A percentile compares a stretch with the other conserved stretches of the same genome.
Evolutionary conservation across 2,113 vertebrate genomes (phyloP).

Genomic region (Manacus vitellinus): DNA sequence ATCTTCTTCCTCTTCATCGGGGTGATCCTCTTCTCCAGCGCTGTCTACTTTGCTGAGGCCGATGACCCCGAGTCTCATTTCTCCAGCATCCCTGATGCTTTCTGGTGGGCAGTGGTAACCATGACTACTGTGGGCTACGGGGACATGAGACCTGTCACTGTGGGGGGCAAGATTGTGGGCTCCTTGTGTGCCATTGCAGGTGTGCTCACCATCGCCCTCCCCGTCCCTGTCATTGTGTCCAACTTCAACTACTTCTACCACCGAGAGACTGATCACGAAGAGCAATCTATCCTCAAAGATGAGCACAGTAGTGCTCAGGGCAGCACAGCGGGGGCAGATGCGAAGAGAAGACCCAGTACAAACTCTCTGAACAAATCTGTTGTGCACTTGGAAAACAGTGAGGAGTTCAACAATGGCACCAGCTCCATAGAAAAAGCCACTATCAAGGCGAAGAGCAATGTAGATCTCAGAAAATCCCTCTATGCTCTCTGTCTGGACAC

Average conservation of each 20-base stretch:
- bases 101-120: constrained; percentile 98
- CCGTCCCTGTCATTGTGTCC: constrained; percentile 95
- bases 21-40: constrained; percentile 96
- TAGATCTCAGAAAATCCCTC: constrained; percentile 88
- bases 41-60: constrained; percentile 91
- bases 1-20: constrained; percentile 99
- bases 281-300: constrained; percentile 86
- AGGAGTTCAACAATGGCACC: constrained; percentile 67
- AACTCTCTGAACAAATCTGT: constrained; percentile 79
- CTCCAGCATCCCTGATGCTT: constrained; percentile 96
- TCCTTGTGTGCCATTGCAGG: constrained; percentile 94
- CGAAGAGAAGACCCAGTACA: constrained; percentile 77
- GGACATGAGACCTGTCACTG: constrained; percentile 93
- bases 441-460: constrained; percentile 88
- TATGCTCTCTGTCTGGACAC: constrained; percentile 92
- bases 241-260: constrained; percentile 99
- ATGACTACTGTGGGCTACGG: constrained; percentile 98
- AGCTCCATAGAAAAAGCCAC: constrained; percentile 81
- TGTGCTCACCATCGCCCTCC: constrained; percentile 94
- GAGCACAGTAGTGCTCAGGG: constrained; percentile 73
- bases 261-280: constrained; percentile 89
- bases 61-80: constrained; percentile 93
- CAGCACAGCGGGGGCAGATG: constrained; percentile 64
- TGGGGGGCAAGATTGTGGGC: constrained; percentile 95
- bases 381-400: constrained; percentile 78